Base-by-base conservation (phyloP, 2,113 vertebrate genomes). In the Prunella himalayana region DNA sequence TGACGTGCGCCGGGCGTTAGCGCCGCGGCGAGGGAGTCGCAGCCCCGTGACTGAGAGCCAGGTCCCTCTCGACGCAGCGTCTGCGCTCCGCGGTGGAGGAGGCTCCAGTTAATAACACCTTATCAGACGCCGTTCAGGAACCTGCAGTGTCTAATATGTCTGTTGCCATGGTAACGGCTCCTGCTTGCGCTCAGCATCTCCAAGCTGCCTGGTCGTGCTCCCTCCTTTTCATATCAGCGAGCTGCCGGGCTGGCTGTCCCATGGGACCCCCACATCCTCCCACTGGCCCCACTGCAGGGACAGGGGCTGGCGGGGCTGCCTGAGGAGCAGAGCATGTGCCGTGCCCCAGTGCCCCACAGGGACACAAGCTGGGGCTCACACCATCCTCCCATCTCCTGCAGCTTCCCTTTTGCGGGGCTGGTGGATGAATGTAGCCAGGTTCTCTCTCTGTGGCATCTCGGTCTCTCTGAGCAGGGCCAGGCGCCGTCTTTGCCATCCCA, bases 31-130 rank as follows among this genome's bases (percentile, higher is more conserved):
- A 89, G 95, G 95, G 94, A 93, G 64, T 57, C 61, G 92, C 87
- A 35, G 82, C 59, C 71, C 94, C 30, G 88, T 95, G 88, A 82
- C 86, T 69, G 96, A 88, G 95, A 78, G 90, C 82, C 59, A 28
- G 86, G 79, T 95, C 93, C 95, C 92, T 94, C 93, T 93, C 63
- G 61, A 65, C 87, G 78, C 95, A 70, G 88, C 64, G 77, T 92
- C 95, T 96, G 96, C 39, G 39, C 94, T 91, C 53, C 1, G 95
- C 65, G 5, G 84, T 94, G 96, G 97, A 98, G 97, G 97, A 97
- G 97, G 97, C 97, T 98, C 94, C 98, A 97, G 97, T 97, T 98
- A 97, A 98, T 98, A 97, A 97, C 97, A 98, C 97, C 97, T 98
- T 98, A 98, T 98, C 98, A 98, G 98, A 98, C 97, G 96, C 97